Percentiles rank a stretch among this genome's conserved stretches.
Conservation (phyloP, 2,113 vertebrate species). For the Pungitius pungitius region DNA sequence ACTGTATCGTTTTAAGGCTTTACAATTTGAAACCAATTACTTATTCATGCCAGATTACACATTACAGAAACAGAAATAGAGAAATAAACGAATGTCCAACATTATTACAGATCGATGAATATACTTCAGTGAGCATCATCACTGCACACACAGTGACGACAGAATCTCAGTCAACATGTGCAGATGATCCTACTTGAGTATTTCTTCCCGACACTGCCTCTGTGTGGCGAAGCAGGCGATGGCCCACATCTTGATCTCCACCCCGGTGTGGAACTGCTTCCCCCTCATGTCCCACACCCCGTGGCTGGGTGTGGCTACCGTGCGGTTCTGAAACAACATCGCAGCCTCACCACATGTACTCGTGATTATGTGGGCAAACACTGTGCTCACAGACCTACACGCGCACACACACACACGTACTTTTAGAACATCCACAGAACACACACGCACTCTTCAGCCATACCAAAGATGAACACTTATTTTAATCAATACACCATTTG, state of each 20-base stretch:
- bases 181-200: slow-evolving; percentile 89
- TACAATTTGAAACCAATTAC: neutral
- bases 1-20: neutral
- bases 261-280: slow-evolving; percentile 98
- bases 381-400: neutral
- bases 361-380: slow-evolving; percentile 34
- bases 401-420: slow-evolving; percentile 6
- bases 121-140: neutral
- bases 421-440: slow-evolving; percentile 9
- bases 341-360: slow-evolving; percentile 57
- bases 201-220: slow-evolving; percentile 98
- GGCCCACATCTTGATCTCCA: slow-evolving; percentile 99
- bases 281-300: slow-evolving; percentile 99
- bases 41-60: neutral
- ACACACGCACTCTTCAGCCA: slow-evolving; percentile 17
- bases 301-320: slow-evolving; percentile 97
- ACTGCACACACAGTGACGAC: neutral
- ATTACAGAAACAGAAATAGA: neutral
- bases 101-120: neutral
- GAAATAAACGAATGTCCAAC: neutral
- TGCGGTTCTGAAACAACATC: slow-evolving; percentile 89
- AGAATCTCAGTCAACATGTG: neutral
- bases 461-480: slow-evolving; percentile 24
- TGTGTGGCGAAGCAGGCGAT: slow-evolving; percentile 99
- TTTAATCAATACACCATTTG: neutral